Evolutionary conservation across 2,888 invertebrate species (phyloP).

Genomic region (Trachelus iudaicus): DNA sequence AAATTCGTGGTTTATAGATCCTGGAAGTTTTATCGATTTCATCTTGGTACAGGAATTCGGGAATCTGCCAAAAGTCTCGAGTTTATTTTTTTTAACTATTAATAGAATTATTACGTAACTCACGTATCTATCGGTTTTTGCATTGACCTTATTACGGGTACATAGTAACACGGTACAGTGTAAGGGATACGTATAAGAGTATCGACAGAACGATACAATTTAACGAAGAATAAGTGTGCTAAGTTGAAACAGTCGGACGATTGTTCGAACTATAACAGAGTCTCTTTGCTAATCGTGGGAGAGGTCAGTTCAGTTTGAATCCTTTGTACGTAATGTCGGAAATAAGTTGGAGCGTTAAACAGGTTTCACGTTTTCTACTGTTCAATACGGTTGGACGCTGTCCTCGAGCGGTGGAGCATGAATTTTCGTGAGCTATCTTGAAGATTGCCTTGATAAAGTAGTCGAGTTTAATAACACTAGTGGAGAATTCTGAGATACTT

Average conservation of each 20-base stretch:
- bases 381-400: slow-evolving; percentile 26
- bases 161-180: not conserved
- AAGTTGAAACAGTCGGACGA: not conserved
- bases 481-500: not conserved
- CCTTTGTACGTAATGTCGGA: not conserved
- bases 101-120: not conserved
- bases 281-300: not conserved
- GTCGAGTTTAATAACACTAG: not conserved
- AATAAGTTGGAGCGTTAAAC: slow-evolving; percentile 10
- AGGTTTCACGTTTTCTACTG: slow-evolving; percentile 11
- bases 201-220: not conserved
- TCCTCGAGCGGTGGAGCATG: slow-evolving; percentile 35
- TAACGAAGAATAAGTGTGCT: not conserved
- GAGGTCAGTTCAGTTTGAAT: slow-evolving; percentile 34
- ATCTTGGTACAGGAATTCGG: not conserved
- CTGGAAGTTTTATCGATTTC: not conserved
- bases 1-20: not conserved
- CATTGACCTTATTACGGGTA: not conserved
- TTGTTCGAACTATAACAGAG: not conserved
- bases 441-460: not conserved
- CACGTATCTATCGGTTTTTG: not conserved
- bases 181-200: not conserved
- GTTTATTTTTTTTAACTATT: not conserved
- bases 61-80: not conserved
- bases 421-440: not conserved